Evolutionary conservation across 2,888 invertebrate genomes (phyloP), one percentile per base, ranked within the genome.

Genomic region (Loripinus fragilis): DNA sequence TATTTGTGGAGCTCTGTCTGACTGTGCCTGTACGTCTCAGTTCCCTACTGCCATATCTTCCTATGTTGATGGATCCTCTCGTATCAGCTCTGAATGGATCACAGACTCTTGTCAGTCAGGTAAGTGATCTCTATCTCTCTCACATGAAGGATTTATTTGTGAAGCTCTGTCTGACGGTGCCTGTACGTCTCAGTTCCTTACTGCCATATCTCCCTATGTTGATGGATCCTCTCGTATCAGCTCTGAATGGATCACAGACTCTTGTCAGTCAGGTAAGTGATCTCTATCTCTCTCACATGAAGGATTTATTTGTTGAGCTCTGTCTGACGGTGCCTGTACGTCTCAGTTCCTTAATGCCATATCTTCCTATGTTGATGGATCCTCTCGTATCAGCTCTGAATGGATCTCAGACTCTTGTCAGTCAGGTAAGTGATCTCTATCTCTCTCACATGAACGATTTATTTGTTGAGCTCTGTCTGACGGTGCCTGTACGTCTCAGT

Each of bases 311-410:
- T 94, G 99, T 99, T 0, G 99, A 99, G 93, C 94, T 99, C 78
- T 99, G 99, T 93, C 94, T 99, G 65, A 99, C 99, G 0, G 99
- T 99, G 0, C 99, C 99, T 0, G 99, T 99, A 0, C 95, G 99
- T 83, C 95, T 99, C 17, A 98, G 98, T 91, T 99, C 99, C 33
- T 95, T 99, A 30, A 94, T 99, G 75, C 99, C 99, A 0, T 99
- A 99, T 86, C 90, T 95, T 15, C 99, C 99, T 0, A 98, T 99
- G 97, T 94, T 99, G 42, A 99, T 99, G 99, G 99, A 99, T 94
- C 99, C 99, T 0, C 94, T 99, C 10, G 99, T 99, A 0, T 98
- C 98, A 8, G 99, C 38, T 12, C 12, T 38, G 35, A 67, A 66
- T 66, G 67, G 67, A 10, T 67, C 41, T 1, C 97, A 97, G 82